Conservation (phyloP, 2,797 vertebrate species). For the Gorsachius magnificus region DNA sequence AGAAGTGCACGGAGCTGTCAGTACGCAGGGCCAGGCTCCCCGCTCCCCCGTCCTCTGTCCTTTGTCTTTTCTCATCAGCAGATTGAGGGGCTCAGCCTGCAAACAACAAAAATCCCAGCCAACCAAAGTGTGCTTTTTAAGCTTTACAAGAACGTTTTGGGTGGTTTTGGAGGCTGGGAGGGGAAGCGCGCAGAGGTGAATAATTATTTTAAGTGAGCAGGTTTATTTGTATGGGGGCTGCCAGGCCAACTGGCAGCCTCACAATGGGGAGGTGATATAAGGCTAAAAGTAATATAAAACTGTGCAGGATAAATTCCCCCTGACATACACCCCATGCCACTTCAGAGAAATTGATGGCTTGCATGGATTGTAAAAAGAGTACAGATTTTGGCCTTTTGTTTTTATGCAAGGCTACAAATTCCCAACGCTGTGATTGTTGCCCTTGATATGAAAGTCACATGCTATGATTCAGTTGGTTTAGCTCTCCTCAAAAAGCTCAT, state of each 20-base stretch:
- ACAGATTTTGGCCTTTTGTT: conserved; percentile 13
- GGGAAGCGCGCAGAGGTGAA: background rate
- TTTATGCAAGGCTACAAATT: conserved; percentile 27
- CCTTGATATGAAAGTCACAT: conserved; percentile 17
- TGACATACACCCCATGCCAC: background rate
- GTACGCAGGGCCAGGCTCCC: background rate
- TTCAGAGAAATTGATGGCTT: background rate
- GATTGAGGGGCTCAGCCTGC: background rate
- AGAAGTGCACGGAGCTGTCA: background rate
- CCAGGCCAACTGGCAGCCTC: background rate
- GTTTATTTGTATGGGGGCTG: background rate
- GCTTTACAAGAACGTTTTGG: background rate
- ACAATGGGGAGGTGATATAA: background rate
- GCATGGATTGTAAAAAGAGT: background rate
- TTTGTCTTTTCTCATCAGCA: background rate
- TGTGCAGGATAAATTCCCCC: background rate
- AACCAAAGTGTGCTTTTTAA: background rate
- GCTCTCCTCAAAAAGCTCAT: conserved; percentile 22
- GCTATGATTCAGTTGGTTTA: conserved; percentile 16
- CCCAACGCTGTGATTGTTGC: background rate
- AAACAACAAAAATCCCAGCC: background rate
- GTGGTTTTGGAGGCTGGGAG: background rate
- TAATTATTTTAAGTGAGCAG: background rate
- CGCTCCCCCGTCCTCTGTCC: background rate
- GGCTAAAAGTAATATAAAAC: background rate